Conservation (phyloP, 2,888 invertebrate genomes). For the Amphimallon solstitiale region DNA sequence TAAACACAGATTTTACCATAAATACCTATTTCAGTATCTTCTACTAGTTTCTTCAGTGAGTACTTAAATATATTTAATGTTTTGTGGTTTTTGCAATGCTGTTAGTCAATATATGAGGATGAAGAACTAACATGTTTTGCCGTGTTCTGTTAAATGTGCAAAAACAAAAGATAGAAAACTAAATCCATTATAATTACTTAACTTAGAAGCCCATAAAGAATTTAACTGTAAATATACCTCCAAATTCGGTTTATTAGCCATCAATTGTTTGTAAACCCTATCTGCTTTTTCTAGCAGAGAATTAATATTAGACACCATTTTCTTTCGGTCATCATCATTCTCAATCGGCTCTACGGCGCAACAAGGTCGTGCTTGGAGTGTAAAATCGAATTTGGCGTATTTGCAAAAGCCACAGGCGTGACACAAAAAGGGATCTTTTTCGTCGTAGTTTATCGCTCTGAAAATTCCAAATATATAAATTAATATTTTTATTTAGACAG, state of each 20-base stretch:
- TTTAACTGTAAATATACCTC: slow-evolving; percentile 67
- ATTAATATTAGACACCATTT: slow-evolving; percentile 92
- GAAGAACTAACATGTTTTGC: no score
- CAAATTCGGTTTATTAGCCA: slow-evolving; percentile 88
- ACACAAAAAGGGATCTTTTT: slow-evolving; percentile 98
- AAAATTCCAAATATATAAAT: no score
- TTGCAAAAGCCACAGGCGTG: slow-evolving; percentile 99
- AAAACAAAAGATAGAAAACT: not conserved
- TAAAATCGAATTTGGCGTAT: slow-evolving; percentile 98
- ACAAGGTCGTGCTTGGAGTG: slow-evolving; percentile 88
- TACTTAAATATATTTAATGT: not conserved
- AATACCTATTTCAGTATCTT: not conserved
- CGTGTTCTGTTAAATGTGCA: no score
- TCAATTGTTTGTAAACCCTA: slow-evolving; percentile 89
- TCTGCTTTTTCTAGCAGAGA: slow-evolving; percentile 93
- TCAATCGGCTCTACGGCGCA: slow-evolving; percentile 98
- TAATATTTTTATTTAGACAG: no score
- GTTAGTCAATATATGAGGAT: not conserved
- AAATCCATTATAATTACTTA: slow-evolving; percentile 16
- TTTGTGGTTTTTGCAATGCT: not conserved
- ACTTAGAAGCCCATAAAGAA: slow-evolving; percentile 34
- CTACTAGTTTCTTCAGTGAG: slow-evolving; percentile 5
- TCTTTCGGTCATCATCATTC: slow-evolving; percentile 95
- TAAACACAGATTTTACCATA: not conserved
- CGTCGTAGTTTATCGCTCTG: slow-evolving; percentile 98